Evolutionary conservation across 2,797 vertebrate species (phyloP).

Genomic region (Pipistrellus pygmaeus): DNA sequence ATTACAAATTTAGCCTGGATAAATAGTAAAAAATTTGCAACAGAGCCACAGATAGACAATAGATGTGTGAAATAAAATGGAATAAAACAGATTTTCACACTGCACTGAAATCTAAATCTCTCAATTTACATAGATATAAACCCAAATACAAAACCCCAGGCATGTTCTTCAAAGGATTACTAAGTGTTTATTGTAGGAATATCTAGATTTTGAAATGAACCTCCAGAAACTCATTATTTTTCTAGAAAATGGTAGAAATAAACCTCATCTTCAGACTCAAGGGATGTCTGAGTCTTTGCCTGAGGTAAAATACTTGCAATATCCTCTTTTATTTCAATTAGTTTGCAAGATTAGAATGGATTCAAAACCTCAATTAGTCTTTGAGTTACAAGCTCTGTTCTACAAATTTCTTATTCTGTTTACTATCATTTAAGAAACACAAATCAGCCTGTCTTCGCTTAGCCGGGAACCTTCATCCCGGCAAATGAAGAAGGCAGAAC

Average conservation of each 20-base stretch:
- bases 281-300: background rate
- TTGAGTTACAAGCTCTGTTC: background rate
- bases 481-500: background rate
- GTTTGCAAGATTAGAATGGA: background rate
- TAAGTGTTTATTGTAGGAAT: background rate
- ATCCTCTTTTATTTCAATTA: conserved; percentile 62
- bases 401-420: conserved; percentile 28
- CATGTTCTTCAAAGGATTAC: background rate
- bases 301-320: conserved; percentile 13
- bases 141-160: background rate
- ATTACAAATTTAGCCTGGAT: background rate
- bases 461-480: background rate
- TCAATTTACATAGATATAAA: conserved; percentile 28
- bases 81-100: conserved; percentile 1
- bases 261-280: background rate
- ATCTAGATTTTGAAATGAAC: conserved; percentile 49
- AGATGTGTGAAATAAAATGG: background rate
- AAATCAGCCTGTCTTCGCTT: background rate
- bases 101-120: background rate
- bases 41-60: background rate
- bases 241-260: conserved; percentile 34
- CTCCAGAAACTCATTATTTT: conserved; percentile 34
- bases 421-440: conserved; percentile 32
- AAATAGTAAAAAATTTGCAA: background rate
- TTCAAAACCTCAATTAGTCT: conserved; percentile 43